Percentiles rank a stretch among this genome's conserved stretches.
These are phyloP conservation scores for Caloenas nicobarica DNA, from an alignment of 2,113 vertebrate genomes.

Conservation along the genomic window DNA sequence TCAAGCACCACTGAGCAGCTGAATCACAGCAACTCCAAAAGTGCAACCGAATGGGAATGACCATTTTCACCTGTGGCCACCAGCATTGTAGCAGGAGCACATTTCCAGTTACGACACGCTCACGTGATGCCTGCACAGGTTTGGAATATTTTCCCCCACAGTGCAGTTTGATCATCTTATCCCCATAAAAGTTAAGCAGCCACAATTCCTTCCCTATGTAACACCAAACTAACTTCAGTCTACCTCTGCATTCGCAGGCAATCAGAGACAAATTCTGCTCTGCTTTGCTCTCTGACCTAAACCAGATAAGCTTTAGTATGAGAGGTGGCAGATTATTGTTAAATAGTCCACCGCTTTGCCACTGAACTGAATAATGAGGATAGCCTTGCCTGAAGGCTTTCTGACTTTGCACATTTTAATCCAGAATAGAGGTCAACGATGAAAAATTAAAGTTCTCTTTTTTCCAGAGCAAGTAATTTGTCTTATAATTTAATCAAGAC, in stretches of 20 bases:
- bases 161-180: not conserved
- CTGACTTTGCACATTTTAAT: not conserved
- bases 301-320: not conserved
- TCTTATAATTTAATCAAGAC: slow-evolving; percentile 6
- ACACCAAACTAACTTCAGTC: not conserved
- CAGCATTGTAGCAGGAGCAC: not conserved
- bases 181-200: not conserved
- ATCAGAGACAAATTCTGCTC: not conserved
- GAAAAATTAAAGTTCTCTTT: not conserved
- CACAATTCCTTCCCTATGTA: not conserved
- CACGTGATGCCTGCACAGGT: not conserved
- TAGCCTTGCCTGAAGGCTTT: not conserved
- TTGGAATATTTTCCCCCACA: not conserved
- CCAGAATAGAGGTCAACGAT: not conserved
- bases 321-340: not conserved
- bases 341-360: not conserved
- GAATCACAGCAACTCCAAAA: not conserved
- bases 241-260: not conserved
- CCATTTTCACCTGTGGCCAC: not conserved
- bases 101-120: not conserved
- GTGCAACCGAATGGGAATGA: not conserved
- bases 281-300: not conserved
- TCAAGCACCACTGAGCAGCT: not conserved
- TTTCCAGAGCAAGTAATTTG: slow-evolving; percentile 1
- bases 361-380: not conserved